A percentile compares a stretch with the other conserved stretches of the same genome.
Evolutionary conservation across 2,797 vertebrate species (phyloP).

Genomic region (Falco concolor): DNA sequence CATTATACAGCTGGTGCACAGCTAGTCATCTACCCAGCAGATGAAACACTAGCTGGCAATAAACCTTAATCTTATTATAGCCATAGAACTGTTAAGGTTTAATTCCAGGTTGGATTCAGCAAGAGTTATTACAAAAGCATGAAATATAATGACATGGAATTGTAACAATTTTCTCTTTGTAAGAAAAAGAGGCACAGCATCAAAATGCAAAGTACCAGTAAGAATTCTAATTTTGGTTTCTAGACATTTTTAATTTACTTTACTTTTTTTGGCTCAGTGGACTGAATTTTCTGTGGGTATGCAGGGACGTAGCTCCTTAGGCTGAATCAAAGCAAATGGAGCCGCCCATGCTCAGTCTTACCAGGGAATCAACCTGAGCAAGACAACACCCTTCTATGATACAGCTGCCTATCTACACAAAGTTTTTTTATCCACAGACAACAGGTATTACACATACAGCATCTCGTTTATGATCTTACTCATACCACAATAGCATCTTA

Average conservation of each 20-base stretch:
- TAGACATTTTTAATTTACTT: not conserved
- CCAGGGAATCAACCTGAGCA: not conserved
- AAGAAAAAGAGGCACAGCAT: not conserved
- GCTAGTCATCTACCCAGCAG: conserved; percentile 43
- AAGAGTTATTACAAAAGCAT: conserved; percentile 1
- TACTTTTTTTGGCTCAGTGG: not conserved
- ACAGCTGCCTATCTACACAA: not conserved
- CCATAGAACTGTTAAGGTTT: not conserved
- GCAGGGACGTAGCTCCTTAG: not conserved
- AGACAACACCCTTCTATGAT: not conserved
- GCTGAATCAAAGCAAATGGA: not conserved
- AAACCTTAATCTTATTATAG: conserved; percentile 44
- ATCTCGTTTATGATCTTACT: no score
- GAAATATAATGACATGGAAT: not conserved
- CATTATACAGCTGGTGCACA: conserved; percentile 51
- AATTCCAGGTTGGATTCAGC: not conserved
- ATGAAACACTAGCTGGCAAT: conserved; percentile 46
- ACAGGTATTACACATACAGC: not conserved
- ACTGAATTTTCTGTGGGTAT: not conserved
- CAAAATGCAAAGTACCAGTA: not conserved
- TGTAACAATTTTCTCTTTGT: not conserved
- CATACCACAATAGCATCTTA: not conserved
- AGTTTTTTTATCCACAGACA: not conserved
- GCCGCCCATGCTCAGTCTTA: not conserved
- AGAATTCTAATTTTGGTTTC: not conserved